A percentile compares a stretch with the other conserved stretches of the same genome.
Conservation (phyloP, 1,140 invertebrate genomes). For the Sitodiplosis mosellana region DNA sequence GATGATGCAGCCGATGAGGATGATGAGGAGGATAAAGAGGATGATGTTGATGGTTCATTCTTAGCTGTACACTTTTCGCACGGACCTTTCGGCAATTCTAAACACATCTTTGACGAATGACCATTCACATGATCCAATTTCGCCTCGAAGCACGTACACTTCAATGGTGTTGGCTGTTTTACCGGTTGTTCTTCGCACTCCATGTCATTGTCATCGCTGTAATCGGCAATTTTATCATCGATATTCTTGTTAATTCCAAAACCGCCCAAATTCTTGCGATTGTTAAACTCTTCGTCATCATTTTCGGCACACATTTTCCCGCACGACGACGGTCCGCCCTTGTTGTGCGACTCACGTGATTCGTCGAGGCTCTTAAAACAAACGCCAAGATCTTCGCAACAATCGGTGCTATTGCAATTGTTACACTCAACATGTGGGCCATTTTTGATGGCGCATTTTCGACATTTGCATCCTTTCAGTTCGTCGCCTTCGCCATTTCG, state of each 20-base stretch:
- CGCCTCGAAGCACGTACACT: background rate
- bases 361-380: background rate
- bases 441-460: background rate
- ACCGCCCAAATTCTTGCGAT: background rate
- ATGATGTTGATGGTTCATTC: background rate
- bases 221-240: background rate
- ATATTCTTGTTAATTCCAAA: background rate
- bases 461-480: background rate
- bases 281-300: too few species aligned
- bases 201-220: background rate
- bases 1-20: background rate
- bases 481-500: background rate
- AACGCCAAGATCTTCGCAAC: background rate
- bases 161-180: background rate
- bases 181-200: background rate
- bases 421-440: background rate
- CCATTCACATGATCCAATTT: constrained; percentile 2
- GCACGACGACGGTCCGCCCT: background rate
- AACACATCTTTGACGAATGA: constrained; percentile 2
- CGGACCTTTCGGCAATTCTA: background rate
- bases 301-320: background rate
- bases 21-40: background rate
- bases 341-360: background rate
- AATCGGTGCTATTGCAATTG: background rate
- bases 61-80: constrained; percentile 1